phyloP scores from a whole-genome alignment of 2,113 vertebrate genomes.

The Cercopithecus mona region DNA sequence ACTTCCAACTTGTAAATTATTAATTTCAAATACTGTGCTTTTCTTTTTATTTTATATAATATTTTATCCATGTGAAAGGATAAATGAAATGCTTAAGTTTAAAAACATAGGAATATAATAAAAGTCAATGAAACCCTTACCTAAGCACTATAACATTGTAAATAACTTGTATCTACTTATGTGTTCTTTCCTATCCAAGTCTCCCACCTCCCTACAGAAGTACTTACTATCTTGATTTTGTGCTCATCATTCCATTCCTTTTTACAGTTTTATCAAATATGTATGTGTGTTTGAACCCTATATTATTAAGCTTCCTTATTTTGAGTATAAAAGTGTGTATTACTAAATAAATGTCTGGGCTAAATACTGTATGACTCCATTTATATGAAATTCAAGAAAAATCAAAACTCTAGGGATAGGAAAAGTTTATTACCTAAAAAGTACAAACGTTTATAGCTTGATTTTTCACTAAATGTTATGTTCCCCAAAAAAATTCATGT shows the following conservation, averaged over 20 bases:
- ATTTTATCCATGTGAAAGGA: background rate
- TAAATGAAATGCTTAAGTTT: constrained; percentile 7
- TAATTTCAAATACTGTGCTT: background rate
- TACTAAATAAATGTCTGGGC: too few species aligned
- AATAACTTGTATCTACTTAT: background rate
- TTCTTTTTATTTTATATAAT: background rate
- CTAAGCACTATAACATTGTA: background rate
- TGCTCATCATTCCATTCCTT: background rate
- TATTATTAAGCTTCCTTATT: background rate
- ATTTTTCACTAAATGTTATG: background rate
- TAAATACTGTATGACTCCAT: background rate
- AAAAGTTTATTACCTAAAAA: too few species aligned
- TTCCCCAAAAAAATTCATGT: background rate
- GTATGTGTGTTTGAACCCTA: background rate
- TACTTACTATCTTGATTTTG: background rate
- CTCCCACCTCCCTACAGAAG: background rate
- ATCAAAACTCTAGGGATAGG: too few species aligned
- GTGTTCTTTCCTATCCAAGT: background rate
- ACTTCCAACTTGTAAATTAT: background rate
- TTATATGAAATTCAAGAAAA: background rate
- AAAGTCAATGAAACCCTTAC: constrained; percentile 10
- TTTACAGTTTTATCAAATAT: constrained; percentile 7
- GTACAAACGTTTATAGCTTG: background rate
- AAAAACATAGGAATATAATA: background rate
- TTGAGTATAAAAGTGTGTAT: background rate